Evolutionary conservation across 2,113 vertebrate species (phyloP), one percentile per base, ranked within the genome.

Genomic region (Anguilla japonica): DNA sequence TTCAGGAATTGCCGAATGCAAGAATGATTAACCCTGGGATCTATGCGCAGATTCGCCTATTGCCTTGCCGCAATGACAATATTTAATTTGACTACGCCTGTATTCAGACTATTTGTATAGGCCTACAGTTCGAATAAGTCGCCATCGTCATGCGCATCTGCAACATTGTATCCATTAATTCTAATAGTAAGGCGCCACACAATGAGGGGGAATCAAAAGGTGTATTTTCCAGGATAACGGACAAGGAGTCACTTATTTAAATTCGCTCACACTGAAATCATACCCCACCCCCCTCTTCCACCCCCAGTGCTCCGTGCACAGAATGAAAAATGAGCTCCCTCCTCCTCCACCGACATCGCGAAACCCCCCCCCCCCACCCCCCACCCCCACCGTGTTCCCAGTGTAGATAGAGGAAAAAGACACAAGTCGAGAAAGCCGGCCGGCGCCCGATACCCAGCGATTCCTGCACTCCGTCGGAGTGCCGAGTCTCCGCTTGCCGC

Each of bases 301-400:
- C 79, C 79, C 20, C 46, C 79, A 9, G 43, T 78, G 41, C 79
- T 84, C 79, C 87, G 83, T 75, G 57, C 79, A 81, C 79, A 41
- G 87, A 85, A 85, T 88, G 34, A 56, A 6, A 53, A 85, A 85
- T 75, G 22, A 85, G 43, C 60, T n/a, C 79, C 41, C 79, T 14
- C 50, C 29, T 11, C 22, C 41, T 41, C 29, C 84, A 82, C 26
- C 41, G 39, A 60, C 39, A 57, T 86, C 56, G 50, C 60, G 22
- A 41, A 7, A 26, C 71, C 63, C 53, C 85, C 60, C 85, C 60
- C 13, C 50, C 50, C 11, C 34, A 2, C 50, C 50, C 11, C 71
- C 63, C 53, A 80, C 80, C 85, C 60, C 13, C 50, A 6, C 11
- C 13, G 50, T 53, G 50, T 53, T 46, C 40, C 22, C 41, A 7